Evolutionary conservation across 53 echinoderm and acorn worm species (phyloP).

Genomic region (Zoroaster sp.): DNA sequence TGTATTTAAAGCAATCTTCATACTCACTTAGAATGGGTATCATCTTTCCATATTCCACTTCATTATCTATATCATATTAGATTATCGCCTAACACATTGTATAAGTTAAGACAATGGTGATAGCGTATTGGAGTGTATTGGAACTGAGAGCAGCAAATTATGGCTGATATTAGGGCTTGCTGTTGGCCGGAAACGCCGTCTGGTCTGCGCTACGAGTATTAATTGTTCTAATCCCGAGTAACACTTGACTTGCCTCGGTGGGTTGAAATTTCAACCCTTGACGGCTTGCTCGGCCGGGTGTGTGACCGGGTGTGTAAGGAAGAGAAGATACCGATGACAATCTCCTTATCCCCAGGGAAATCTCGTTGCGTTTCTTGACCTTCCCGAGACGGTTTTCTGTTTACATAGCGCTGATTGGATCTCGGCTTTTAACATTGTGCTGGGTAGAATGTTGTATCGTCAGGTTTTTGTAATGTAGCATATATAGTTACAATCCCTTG

Average conservation of each 20-base stretch:
- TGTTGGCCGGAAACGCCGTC: neutral
- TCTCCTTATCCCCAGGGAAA: constrained; percentile 11
- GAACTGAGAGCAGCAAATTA: neutral
- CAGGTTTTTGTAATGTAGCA: constrained; percentile 16
- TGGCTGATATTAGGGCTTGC: too few species aligned
- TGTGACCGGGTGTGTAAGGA: constrained; percentile 19
- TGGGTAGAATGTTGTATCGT: neutral
- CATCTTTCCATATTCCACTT: neutral
- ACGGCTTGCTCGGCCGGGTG: neutral
- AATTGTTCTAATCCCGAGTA: constrained; percentile 20
- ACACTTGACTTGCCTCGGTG: constrained; percentile 32
- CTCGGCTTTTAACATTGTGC: neutral
- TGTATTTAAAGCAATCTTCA: neutral
- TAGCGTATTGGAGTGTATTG: too few species aligned
- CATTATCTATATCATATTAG: neutral
- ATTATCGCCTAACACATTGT: neutral
- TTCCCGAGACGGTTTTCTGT: neutral
- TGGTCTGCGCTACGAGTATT: neutral
- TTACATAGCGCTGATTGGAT: constrained; percentile 42
- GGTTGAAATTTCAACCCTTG: constrained; percentile 36
- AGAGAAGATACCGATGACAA: neutral
- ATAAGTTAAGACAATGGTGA: neutral
- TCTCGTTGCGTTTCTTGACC: constrained; percentile 44
- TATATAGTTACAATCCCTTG: neutral
- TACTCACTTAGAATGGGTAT: neutral